phyloP scores from a whole-genome alignment of 2,113 vertebrate species.

The Anarrhichthys ocellatus region DNA sequence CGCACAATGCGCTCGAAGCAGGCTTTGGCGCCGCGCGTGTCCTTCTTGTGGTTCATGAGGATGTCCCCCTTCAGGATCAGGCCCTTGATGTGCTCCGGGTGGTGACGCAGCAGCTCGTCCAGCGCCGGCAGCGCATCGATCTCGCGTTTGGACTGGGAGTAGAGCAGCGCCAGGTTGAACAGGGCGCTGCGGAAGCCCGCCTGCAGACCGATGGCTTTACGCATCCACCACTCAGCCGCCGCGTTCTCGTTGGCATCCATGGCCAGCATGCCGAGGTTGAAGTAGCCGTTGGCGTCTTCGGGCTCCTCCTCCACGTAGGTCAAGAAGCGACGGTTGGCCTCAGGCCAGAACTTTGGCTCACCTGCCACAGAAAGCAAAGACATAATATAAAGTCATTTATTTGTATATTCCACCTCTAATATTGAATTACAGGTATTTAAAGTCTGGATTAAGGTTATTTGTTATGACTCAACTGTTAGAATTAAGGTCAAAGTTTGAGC shows the following conservation, averaged over 20 bases:
- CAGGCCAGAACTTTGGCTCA: constrained; percentile 91
- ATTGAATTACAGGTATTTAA: neutral
- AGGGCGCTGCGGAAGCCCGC: constrained; percentile 94
- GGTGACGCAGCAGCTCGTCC: constrained; percentile 90
- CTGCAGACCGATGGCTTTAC: constrained; percentile 91
- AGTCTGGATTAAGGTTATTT: too few relatives aligned
- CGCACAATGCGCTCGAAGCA: constrained; percentile 94
- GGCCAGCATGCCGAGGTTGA: constrained; percentile 98
- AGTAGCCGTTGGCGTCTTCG: constrained; percentile 95
- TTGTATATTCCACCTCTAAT: neutral
- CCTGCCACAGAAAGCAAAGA: constrained; percentile 78
- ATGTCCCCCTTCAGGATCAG: constrained; percentile 98
- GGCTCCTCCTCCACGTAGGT: constrained; percentile 94
- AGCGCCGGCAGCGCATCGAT: constrained; percentile 91
- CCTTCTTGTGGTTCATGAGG: constrained; percentile 98
- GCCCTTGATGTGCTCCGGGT: constrained; percentile 96
- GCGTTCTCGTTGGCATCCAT: constrained; percentile 94
- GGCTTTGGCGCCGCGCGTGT: constrained; percentile 91
- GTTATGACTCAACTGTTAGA: too few relatives aligned
- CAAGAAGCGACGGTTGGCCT: constrained; percentile 94
- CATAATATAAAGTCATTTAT: neutral
- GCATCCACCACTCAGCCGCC: constrained; percentile 96
- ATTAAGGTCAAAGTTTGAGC: neutral
- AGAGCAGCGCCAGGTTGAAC: constrained; percentile 96
- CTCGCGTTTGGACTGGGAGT: constrained; percentile 93